Evolutionary conservation across 1,140 invertebrate species (phyloP).

Genomic region (Ceratoteleas bidentatus): DNA sequence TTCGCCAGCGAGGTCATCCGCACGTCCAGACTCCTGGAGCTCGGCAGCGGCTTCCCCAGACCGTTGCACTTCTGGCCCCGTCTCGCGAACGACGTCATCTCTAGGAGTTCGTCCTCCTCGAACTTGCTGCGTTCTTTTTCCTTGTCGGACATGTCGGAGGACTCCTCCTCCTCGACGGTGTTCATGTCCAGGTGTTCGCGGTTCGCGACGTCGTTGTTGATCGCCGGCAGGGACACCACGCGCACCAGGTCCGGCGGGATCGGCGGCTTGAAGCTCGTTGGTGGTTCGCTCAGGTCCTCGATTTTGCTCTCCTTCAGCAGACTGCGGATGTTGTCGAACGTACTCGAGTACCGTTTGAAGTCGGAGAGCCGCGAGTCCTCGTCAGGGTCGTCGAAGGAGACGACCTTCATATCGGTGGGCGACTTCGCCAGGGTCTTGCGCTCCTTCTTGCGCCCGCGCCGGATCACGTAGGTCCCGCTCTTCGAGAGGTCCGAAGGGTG

Average conservation of each 20-base stretch:
- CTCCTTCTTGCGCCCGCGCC: conserved; percentile 84
- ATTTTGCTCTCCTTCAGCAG: conserved; percentile 83
- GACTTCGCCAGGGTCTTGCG: conserved; percentile 80
- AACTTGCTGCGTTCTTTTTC: conserved; percentile 65
- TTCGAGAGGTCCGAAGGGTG: conserved; percentile 83
- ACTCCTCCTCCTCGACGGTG: conserved; percentile 74
- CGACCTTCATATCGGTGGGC: conserved; percentile 77
- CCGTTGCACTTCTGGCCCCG: conserved; percentile 71
- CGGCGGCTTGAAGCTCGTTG: conserved; percentile 80
- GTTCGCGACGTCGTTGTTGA: conserved; percentile 78
- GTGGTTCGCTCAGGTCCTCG: conserved; percentile 82
- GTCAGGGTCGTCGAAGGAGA: conserved; percentile 78
- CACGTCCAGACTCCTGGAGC: conserved; percentile 71
- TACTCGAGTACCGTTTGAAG: conserved; percentile 87
- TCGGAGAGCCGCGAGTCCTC: conserved; percentile 82
- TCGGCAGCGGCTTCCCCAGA: conserved; percentile 51
- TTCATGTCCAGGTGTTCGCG: conserved; percentile 68
- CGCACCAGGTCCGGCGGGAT: conserved; percentile 84
- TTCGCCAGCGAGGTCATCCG: conserved; percentile 48
- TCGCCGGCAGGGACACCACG: conserved; percentile 85
- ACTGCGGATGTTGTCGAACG: conserved; percentile 90
- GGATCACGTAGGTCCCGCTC: conserved; percentile 87
- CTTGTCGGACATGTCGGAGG: conserved; percentile 70
- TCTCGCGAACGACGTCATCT: conserved; percentile 57
- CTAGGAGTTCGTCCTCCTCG: conserved; percentile 25